Evolutionary conservation across 2,888 invertebrate genomes (phyloP).

Genomic region (Oscheius sp.): DNA sequence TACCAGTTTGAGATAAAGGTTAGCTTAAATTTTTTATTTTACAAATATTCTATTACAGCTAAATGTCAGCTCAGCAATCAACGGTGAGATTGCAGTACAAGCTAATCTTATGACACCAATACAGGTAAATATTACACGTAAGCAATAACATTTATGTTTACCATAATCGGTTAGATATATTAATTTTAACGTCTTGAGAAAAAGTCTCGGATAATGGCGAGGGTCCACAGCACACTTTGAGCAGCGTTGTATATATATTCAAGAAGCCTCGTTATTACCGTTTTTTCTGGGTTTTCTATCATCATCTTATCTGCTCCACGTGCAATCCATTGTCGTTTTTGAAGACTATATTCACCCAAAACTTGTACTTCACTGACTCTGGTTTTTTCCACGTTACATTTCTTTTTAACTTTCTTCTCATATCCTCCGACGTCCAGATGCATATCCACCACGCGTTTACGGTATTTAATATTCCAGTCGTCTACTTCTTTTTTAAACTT

Average conservation of each 20-base stretch:
- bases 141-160: background rate
- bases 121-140: background rate
- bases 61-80: background rate
- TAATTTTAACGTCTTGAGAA: background rate
- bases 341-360: background rate
- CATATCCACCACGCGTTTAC: constrained; percentile 1
- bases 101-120: constrained; percentile 13
- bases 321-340: background rate
- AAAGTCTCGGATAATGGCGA: constrained; percentile 5
- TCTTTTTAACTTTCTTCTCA: constrained; percentile 20
- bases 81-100: constrained; percentile 19
- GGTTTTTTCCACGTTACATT: background rate
- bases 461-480: constrained; percentile 9
- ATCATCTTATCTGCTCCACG: background rate
- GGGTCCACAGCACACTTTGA: constrained; percentile 18
- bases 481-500: background rate
- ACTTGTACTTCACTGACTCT: background rate
- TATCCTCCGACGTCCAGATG: background rate
- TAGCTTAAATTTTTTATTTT: background rate
- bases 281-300: background rate
- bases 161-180: background rate
- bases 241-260: background rate
- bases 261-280: background rate
- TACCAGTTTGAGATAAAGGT: constrained; percentile 48
- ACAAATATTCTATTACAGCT: background rate